Percentiles rank a stretch among this genome's conserved stretches.
phyloP scores from a whole-genome alignment of 2,888 invertebrate species.

The Melinaea marsaeus region DNA sequence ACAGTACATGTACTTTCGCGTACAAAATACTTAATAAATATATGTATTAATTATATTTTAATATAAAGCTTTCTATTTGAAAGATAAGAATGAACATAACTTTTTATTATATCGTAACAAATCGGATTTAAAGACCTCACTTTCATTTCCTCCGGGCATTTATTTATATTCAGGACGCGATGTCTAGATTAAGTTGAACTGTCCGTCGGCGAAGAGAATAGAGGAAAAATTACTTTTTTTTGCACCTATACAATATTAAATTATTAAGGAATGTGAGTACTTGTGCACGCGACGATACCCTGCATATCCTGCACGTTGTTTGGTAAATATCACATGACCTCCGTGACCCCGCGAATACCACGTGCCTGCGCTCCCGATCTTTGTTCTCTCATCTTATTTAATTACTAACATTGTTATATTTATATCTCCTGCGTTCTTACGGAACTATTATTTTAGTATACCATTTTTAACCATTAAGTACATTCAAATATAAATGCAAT shows the following conservation, averaged over 20 bases:
- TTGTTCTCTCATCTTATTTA: slow-evolving; percentile 23
- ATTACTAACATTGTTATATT: slow-evolving; percentile 7
- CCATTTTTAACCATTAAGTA: no score
- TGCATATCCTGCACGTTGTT: slow-evolving; percentile 54
- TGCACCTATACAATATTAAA: neutral
- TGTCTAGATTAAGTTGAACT: slow-evolving; percentile 1
- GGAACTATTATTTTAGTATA: neutral
- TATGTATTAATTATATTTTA: neutral
- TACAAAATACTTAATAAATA: slow-evolving; percentile 26
- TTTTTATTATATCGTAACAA: slow-evolving; percentile 11
- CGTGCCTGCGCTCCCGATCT: slow-evolving; percentile 36
- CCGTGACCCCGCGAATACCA: slow-evolving; percentile 49
- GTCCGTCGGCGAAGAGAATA: neutral
- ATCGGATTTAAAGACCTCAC: slow-evolving; percentile 10
- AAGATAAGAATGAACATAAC: slow-evolving; percentile 1
- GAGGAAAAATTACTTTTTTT: no score
- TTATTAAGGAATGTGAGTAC: neutral
- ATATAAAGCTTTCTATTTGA: slow-evolving; percentile 11
- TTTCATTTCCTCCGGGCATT: slow-evolving; percentile 22
- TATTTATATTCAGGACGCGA: slow-evolving; percentile 8
- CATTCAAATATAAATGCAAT: no score
- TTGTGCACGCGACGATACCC: slow-evolving; percentile 35
- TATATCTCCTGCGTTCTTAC: no score
- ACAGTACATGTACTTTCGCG: slow-evolving; percentile 38
- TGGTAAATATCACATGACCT: slow-evolving; percentile 65